These are phyloP conservation scores for Phaenicophaeus curvirostris DNA, from an alignment of 2,797 vertebrate species.

Conservation along the genomic window DNA sequence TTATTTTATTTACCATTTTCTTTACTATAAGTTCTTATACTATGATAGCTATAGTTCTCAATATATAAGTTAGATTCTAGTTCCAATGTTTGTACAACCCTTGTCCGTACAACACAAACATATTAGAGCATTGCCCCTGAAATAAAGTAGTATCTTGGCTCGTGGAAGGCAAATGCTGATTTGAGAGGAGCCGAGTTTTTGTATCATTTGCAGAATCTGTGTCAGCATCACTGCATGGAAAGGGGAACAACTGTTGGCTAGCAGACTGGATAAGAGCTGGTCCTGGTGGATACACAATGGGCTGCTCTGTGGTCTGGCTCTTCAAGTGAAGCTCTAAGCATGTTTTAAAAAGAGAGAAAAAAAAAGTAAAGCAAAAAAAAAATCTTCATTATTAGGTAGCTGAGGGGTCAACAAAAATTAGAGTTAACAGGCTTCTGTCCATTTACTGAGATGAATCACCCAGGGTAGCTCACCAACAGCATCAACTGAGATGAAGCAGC, in stretches of 20 bases:
- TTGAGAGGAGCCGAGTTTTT: not conserved
- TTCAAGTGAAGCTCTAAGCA: not conserved
- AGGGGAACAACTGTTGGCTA: not conserved
- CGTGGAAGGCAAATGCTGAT: not conserved
- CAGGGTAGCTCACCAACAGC: not conserved
- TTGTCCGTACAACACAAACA: not conserved
- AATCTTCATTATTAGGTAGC: slow-evolving; percentile 25
- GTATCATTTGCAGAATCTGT: not conserved
- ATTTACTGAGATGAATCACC: not conserved
- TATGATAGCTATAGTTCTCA: not conserved
- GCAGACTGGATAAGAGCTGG: not conserved
- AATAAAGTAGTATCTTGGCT: not conserved
- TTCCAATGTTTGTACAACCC: not conserved
- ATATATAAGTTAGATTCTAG: not conserved
- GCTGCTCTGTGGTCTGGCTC: not conserved
- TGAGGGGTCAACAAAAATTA: slow-evolving; percentile 34
- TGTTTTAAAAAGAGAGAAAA: not conserved
- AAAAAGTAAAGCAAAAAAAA: not conserved
- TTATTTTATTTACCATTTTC: not conserved
- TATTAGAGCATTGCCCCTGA: not conserved
- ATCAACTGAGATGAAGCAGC: not conserved
- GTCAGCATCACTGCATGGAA: not conserved
- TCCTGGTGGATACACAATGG: not conserved
- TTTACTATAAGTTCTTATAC: not conserved
- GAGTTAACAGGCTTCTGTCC: slow-evolving; percentile 45